Base-by-base conservation (phyloP, 2,797 vertebrate species). In the Onychomys arenicola region DNA sequence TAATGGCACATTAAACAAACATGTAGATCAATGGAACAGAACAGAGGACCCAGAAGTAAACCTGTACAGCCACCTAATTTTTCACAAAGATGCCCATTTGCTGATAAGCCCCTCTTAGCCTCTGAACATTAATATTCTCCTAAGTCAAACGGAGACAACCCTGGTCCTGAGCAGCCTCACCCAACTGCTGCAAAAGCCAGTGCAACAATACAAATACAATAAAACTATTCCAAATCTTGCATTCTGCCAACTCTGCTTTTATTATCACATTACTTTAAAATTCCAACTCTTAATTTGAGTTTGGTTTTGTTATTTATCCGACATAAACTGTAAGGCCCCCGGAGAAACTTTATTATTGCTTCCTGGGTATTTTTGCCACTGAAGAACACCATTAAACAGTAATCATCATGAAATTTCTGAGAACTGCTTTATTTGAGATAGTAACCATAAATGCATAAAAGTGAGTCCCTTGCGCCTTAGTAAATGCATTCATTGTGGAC, bases 331-430 rank as follows among this genome's bases (percentile, higher is more conserved):
- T 92, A 90, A 89, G 46, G 69, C 96, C 90, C 88, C 94, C 61
- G 43, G 96, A 97, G 95, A 96, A 93, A 89, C 32, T 94, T 80
- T 89, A 91, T 32, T 69, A 89, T n/a, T 71, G 81, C 65, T 96
- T 96, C 6, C 61, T 82, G 76, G 25, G 73, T 80, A 90, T 90
- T 77, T 43, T 95, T 92, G 91, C 88, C 85, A 95, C 82, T 40
- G 61, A 96, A 87, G 90, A 97, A 87, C 43, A 90, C 85, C 92
- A 96, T 91, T 97, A 96, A 97, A 89, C 16, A 91, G 63, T 67
- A 96, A 95, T 83, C 73, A 81, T 76, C 91, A 81, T 95, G 90
- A 96, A 97, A 96, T 93, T 96, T 96, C 94, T 88, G 86, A 97
- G 93, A 96, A 94, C 84, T 92, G 55, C 75, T 85, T 89, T 93